These are phyloP conservation scores for Zootoca vivipara DNA, from an alignment of 2,113 vertebrate species.

Conservation along the genomic window DNA sequence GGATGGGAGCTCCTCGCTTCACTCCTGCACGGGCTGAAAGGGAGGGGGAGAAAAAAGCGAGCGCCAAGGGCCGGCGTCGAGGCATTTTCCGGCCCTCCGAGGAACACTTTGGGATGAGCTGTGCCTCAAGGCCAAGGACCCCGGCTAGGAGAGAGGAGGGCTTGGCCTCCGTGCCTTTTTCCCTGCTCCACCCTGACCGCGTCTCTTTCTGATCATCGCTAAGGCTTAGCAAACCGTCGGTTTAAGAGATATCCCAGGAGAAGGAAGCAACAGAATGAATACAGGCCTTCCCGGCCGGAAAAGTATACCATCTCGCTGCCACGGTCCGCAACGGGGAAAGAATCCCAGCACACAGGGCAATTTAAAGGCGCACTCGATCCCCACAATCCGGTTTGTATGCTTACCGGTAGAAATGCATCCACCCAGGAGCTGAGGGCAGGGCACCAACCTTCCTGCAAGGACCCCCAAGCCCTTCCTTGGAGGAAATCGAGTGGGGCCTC, in stretches of 20 bases:
- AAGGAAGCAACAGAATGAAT: background rate
- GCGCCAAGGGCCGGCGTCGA: slow-evolving; percentile 74
- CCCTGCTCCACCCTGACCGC: background rate
- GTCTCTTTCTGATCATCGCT: background rate
- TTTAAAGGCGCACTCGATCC: too few relatives aligned
- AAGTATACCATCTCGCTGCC: background rate
- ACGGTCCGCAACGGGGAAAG: too few relatives aligned
- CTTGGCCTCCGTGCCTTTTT: background rate
- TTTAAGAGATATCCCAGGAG: background rate
- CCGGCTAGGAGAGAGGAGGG: background rate
- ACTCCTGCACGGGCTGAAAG: slow-evolving; percentile 73
- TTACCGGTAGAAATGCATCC: too few relatives aligned
- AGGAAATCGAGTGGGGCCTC: background rate
- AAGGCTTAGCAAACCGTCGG: background rate
- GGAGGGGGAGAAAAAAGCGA: background rate
- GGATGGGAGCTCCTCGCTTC: slow-evolving; percentile 80
- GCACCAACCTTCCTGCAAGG: background rate
- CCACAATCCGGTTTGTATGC: too few relatives aligned
- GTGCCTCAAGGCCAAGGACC: slow-evolving; percentile 69
- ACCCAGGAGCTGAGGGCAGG: background rate
- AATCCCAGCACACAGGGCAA: background rate
- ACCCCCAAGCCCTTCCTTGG: background rate
- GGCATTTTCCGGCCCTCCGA: slow-evolving; percentile 77
- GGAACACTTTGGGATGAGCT: slow-evolving; percentile 62
- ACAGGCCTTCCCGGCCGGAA: background rate